Evolutionary conservation across 2,888 invertebrate genomes (phyloP).

Genomic region (Metallyticus violacea): DNA sequence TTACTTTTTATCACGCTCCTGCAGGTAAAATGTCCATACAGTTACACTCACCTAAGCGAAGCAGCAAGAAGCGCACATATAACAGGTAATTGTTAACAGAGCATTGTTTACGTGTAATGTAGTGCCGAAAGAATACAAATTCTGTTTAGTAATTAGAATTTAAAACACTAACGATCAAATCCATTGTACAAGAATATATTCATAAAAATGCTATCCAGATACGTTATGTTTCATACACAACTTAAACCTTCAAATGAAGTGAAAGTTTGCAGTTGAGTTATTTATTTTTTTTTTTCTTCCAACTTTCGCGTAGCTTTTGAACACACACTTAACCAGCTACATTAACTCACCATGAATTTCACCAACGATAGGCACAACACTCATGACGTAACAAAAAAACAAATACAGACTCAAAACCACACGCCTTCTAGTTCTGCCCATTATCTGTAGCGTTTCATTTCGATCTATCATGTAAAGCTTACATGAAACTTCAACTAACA

Average conservation of each 20-base stretch:
- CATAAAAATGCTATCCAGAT: too few relatives aligned
- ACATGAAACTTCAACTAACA: background rate
- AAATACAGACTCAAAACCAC: background rate
- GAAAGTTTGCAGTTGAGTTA: background rate
- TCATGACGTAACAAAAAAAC: constrained; percentile 12
- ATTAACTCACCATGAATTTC: constrained; percentile 15
- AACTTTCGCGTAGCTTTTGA: background rate
- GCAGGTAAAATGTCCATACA: background rate
- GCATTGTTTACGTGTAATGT: background rate
- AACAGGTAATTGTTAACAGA: too few relatives aligned
- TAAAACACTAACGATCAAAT: background rate
- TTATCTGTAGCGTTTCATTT: background rate
- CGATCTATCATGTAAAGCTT: background rate
- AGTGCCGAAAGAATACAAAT: background rate
- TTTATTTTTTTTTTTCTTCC: background rate
- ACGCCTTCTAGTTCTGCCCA: constrained; percentile 18
- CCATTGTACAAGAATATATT: background rate
- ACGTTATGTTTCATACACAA: too few relatives aligned
- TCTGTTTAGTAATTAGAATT: background rate
- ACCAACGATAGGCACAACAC: background rate
- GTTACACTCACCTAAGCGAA: too few relatives aligned
- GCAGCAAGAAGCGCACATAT: too few relatives aligned
- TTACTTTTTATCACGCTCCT: background rate
- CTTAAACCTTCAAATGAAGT: background rate
- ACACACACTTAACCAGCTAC: background rate